Evolutionary conservation across 2,888 invertebrate genomes (phyloP).

Genomic region (Drosophila fungiperda): DNA sequence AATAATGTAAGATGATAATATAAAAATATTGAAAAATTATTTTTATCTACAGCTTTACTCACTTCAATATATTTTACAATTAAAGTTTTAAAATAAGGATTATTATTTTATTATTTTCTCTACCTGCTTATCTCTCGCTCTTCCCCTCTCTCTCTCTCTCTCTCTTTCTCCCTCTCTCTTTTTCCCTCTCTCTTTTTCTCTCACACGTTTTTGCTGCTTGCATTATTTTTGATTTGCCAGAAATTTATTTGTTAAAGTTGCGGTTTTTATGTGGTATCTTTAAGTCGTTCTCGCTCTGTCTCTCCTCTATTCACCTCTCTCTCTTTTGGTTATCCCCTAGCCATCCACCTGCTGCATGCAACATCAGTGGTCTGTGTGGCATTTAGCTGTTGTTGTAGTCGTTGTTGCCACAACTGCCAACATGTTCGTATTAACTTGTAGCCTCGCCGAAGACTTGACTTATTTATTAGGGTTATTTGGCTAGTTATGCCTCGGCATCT

Average conservation of each 20-base stretch:
- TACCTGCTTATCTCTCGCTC: not conserved
- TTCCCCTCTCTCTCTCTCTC: not conserved
- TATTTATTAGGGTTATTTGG: conserved; percentile 79
- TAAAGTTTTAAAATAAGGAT: not conserved
- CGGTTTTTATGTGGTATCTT: not conserved
- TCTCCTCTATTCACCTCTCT: too few relatives aligned
- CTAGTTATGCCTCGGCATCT: conserved; percentile 19
- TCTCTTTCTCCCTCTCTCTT: not conserved
- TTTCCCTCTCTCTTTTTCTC: not conserved
- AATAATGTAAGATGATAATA: too few relatives aligned
- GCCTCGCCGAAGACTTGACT: conserved; percentile 64
- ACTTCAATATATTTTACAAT: not conserved
- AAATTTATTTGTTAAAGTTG: not conserved
- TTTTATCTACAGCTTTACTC: not conserved
- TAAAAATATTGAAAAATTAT: not conserved
- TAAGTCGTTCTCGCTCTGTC: not conserved
- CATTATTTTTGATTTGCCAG: not conserved
- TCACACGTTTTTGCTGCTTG: not conserved
- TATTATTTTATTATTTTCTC: not conserved
- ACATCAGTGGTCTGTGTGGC: conserved; percentile 51
- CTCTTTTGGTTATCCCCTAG: not conserved
- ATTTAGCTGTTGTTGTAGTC: conserved; percentile 4
- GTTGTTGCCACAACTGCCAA: conserved; percentile 16
- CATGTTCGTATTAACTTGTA: conserved; percentile 44
- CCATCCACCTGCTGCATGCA: conserved; percentile 19